A percentile compares a stretch with the other conserved stretches of the same genome.
Conservation (phyloP, 2,797 vertebrate genomes). For the Helarctos malayanus region DNA sequence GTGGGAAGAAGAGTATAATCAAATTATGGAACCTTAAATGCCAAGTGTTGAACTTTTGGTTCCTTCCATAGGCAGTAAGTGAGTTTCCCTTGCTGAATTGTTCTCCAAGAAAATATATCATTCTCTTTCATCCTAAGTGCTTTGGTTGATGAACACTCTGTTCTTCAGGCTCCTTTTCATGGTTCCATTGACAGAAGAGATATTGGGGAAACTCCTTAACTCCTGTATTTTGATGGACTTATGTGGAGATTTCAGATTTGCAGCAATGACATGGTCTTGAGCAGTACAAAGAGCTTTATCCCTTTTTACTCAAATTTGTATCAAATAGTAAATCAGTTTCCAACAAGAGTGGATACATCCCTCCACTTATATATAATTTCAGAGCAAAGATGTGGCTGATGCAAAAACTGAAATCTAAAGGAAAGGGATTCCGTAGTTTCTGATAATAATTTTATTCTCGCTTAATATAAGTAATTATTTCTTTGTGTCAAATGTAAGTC, state of each 20-base stretch:
- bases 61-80: not conserved
- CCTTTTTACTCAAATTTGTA: not conserved
- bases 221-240: not conserved
- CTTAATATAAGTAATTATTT: not conserved
- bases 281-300: not conserved
- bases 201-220: not conserved
- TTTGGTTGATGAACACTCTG: not conserved
- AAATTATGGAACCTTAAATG: not conserved
- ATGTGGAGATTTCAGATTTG: not conserved
- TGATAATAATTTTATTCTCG: not conserved
- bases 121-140: not conserved
- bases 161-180: not conserved
- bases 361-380: not conserved
- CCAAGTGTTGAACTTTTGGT: not conserved
- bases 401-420: not conserved
- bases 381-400: not conserved
- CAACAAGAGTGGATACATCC: not conserved
- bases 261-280: not conserved
- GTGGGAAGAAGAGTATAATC: not conserved
- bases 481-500: not conserved
- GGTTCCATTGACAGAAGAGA: not conserved
- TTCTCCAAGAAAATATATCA: slow-evolving; percentile 6
- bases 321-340: not conserved
- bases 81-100: not conserved
- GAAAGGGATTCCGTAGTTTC: not conserved